Evolutionary conservation across 1,140 invertebrate species (phyloP), one percentile per base, ranked within the genome.

Genomic region (Drosophila serrata): DNA sequence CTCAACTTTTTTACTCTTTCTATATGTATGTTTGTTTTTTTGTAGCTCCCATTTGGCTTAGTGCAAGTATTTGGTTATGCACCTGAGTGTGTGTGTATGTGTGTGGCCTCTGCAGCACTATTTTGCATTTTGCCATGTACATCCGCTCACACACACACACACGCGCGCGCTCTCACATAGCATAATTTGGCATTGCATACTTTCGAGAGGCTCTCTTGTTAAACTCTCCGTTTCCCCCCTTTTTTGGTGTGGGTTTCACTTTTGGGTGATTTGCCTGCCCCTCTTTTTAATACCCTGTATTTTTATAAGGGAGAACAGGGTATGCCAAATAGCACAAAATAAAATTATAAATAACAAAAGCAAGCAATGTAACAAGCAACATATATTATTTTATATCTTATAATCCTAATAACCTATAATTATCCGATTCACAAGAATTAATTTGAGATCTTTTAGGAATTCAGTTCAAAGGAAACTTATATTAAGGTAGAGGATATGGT

Each of bases 101-200:
- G 51, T 45, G 55, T 72, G 42, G 70, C 39, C 51, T 69, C 35
- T 39, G 64, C 57, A 59, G 55, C n/a, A 59, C 56, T 42, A 37
- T 57, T 78, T 77, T 69, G 64, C 75, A 78, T 78, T 70, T 73
- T 40, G 33, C 69, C 42, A 22, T 72, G 42, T 15, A 72, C 53
- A 58, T 68, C 73, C 56, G 43, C 35, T 76, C 17, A 45, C 43
- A 49, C 37, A 59, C 35, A 35, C 35, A 55, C 11, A 55, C 29
- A 13, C 40, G 12, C 39, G 33, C 39, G 27, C 43, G 9, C 27
- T 22, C 57, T 35, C 35, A 75, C 68, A 81, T 49, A 85, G 80
- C 82, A 85, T 85, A 85, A 86, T 86, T 86, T 78, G 46, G 58
- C 79, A 87, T 86, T 86, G 82, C 82, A 81, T 85, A 85, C 82